A percentile compares a stretch with the other conserved stretches of the same genome.
Evolutionary conservation across 1,140 invertebrate species (phyloP).

Genomic region (Pseudomyrmex gracilis): DNA sequence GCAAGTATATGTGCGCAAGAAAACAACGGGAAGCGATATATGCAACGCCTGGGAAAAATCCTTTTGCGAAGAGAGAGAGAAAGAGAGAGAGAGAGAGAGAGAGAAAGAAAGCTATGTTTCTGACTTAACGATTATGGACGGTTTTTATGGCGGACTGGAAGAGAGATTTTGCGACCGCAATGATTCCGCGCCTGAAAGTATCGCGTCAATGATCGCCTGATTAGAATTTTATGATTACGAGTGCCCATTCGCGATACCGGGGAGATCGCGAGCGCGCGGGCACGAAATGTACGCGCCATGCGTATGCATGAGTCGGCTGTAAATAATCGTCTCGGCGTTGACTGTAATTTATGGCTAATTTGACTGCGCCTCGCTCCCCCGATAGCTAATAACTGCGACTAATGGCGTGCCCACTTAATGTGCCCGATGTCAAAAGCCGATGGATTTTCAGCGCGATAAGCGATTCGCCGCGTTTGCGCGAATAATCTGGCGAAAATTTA

Average conservation of each 20-base stretch:
- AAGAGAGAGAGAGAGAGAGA: no score
- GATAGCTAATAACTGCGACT: constrained; percentile 55
- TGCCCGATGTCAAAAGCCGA: constrained; percentile 5
- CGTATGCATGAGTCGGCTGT: constrained; percentile 52
- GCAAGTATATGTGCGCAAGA: no score
- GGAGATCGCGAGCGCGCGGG: constrained; percentile 31
- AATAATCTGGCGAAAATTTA: no score
- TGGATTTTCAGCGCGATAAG: constrained; percentile 6
- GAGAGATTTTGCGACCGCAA: constrained; percentile 12
- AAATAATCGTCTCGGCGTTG: constrained; percentile 54
- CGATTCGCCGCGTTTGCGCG: not conserved
- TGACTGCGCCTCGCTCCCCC: constrained; percentile 41
- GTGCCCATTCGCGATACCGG: constrained; percentile 30
- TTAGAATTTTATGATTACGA: constrained; percentile 59
- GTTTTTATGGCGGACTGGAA: constrained; percentile 24
- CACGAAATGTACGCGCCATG: constrained; percentile 45
- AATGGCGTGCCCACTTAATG: constrained; percentile 42
- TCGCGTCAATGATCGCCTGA: constrained; percentile 55
- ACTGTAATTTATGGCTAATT: constrained; percentile 58
- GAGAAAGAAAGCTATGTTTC: not conserved
- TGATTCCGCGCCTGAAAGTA: constrained; percentile 34
- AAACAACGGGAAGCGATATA: no score
- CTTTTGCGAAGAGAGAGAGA: no score
- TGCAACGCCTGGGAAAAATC: no score
- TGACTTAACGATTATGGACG: constrained; percentile 41